phyloP scores from a whole-genome alignment of 2,797 vertebrate genomes.

The Rhynchonycteris naso region DNA sequence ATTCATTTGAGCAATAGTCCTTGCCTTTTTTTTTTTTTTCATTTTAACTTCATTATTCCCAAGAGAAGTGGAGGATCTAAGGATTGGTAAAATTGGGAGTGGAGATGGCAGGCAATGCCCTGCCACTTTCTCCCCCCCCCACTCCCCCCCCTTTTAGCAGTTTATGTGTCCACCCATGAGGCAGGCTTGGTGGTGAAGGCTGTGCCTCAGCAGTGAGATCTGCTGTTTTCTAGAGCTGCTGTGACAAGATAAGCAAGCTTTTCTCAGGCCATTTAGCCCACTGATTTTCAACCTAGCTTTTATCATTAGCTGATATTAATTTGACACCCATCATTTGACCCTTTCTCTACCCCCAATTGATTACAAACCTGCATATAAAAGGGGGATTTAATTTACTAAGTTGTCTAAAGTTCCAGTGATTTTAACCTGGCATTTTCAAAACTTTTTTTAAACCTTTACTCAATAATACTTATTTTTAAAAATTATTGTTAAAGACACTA shows the following conservation, averaged over 20 bases:
- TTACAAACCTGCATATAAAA: not conserved
- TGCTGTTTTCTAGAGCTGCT: not conserved
- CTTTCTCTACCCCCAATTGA: not conserved
- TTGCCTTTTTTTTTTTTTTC: not conserved
- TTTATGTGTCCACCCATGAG: too few relatives aligned
- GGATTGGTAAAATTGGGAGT: not conserved
- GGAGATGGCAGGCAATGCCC: not conserved
- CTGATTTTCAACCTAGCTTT: not conserved
- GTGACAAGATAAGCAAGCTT: not conserved
- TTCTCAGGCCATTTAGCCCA: not conserved
- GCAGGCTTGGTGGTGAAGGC: too few relatives aligned
- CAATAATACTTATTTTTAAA: not conserved
- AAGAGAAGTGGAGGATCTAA: not conserved
- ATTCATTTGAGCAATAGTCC: not conserved
- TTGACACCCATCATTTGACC: not conserved
- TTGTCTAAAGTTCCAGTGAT: not conserved
- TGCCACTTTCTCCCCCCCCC: not conserved
- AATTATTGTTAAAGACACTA: not conserved
- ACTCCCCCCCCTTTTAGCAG: not conserved
- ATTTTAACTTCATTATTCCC: not conserved
- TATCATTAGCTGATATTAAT: not conserved
- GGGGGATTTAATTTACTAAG: not conserved
- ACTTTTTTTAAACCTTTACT: not conserved
- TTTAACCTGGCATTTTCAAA: not conserved
- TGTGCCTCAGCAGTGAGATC: not conserved